Evolutionary conservation across 2,888 invertebrate genomes (phyloP), one percentile per base, ranked within the genome.

Genomic region (Eretmocerus hayati): DNA sequence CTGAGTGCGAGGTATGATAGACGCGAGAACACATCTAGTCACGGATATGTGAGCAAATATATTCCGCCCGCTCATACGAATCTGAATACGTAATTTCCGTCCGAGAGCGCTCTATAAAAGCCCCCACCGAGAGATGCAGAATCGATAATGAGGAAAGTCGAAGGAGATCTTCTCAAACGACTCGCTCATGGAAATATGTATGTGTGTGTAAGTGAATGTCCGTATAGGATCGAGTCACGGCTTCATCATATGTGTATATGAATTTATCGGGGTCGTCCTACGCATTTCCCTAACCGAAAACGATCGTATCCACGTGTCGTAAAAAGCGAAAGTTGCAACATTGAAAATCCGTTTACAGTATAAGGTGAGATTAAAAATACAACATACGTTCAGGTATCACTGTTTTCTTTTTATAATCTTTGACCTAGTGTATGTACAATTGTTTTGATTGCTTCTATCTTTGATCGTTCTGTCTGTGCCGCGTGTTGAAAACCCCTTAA

Each of bases 121-220:
- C 26, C 33, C 23, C n/a, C 18, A 9, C 39, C 31, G 16, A 8
- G 42, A 38, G 9, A 16, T 2, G 30, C 33, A 8, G 48, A 45
- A 52, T 52, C 42, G 30, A 42, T 48, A 48, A 48, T 48, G 48
- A 48, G 48, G 42, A 48, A 46, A 42, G 41, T 23, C 13, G 31
- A 35, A 36, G 36, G 40, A 40, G 15, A 36, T 26, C 26, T 11
- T 26, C 11, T 26, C 26, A 11, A 13, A 23, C 11, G 15, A 19
- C n/a, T n/a, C n/a, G n/a, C n/a, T 16, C 16, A 23, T 3, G 31
- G n/a, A n/a, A n/a, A n/a, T n/a, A n/a, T n/a, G n/a, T n/a, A n/a
- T n/a, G n/a, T n/a, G n/a, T n/a, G n/a, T n/a, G n/a, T n/a, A n/a
- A n/a, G n/a, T n/a, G n/a, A n/a, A n/a, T n/a, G n/a, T n/a, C n/a